phyloP scores from a whole-genome alignment of 2,888 invertebrate species.

The Theretra japonica region DNA sequence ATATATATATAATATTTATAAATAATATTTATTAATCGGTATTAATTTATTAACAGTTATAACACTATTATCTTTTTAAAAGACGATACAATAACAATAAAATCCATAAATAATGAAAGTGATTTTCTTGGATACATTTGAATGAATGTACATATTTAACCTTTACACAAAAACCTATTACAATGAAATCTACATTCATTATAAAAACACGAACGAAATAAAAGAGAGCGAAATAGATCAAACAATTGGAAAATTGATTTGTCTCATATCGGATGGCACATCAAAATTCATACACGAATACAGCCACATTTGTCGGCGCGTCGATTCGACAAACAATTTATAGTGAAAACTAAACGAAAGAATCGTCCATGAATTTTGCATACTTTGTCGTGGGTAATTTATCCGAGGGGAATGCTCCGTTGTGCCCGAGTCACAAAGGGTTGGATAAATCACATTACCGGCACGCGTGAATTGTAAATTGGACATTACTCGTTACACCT shows the following conservation, averaged over 20 bases:
- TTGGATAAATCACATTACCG: slow-evolving; percentile 81
- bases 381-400: slow-evolving; percentile 66
- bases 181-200: too few species aligned
- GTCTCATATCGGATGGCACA: neutral
- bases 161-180: too few species aligned
- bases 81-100: too few species aligned
- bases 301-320: slow-evolving; percentile 22
- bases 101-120: too few species aligned
- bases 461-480: slow-evolving; percentile 83
- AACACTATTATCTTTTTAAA: too few species aligned
- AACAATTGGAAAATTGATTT: neutral
- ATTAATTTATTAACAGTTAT: too few species aligned
- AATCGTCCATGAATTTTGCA: slow-evolving; percentile 63
- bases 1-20: too few species aligned
- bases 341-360: slow-evolving; percentile 43
- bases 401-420: slow-evolving; percentile 64
- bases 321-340: slow-evolving; percentile 31
- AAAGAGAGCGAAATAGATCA: neutral
- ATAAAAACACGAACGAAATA: neutral
- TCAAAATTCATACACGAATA: slow-evolving; percentile 7
- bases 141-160: too few species aligned
- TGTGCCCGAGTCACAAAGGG: slow-evolving; percentile 75
- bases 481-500: slow-evolving; percentile 81
- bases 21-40: too few species aligned
- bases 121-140: too few species aligned